phyloP scores from a whole-genome alignment of 2,888 invertebrate genomes.

The Lepeophtheirus nordmannii region DNA sequence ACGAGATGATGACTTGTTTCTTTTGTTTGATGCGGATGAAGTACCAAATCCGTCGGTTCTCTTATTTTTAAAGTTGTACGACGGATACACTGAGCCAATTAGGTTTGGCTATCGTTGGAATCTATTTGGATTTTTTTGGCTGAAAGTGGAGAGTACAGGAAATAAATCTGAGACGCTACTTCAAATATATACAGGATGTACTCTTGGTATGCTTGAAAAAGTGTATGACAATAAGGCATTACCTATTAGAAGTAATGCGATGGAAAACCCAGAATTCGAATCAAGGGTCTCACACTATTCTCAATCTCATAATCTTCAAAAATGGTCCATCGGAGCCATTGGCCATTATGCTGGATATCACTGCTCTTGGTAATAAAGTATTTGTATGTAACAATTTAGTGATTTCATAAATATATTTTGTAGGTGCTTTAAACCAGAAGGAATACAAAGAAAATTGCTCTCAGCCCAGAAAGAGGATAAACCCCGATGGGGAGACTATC shows the following conservation, averaged over 20 bases:
- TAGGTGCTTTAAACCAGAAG: conserved; percentile 34
- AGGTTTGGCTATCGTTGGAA: conserved; percentile 47
- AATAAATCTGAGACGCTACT: background rate
- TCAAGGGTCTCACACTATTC: conserved; percentile 33
- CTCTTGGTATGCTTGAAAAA: conserved; percentile 27
- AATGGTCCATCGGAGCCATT: conserved; percentile 32
- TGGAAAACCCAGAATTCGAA: conserved; percentile 22
- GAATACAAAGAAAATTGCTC: conserved; percentile 41
- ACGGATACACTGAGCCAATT: conserved; percentile 46
- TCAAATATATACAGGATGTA: conserved; percentile 26
- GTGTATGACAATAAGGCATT: conserved; percentile 27
- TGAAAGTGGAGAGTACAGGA: background rate
- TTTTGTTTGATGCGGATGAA: conserved; percentile 42
- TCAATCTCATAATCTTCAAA: conserved; percentile 35
- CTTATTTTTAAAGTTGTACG: conserved; percentile 49
- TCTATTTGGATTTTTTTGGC: conserved; percentile 52
- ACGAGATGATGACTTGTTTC: conserved; percentile 34
- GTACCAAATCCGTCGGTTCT: conserved; percentile 47
- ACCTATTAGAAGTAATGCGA: conserved; percentile 29
- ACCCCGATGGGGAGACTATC: conserved; percentile 32
- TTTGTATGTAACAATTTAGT: too few species aligned
- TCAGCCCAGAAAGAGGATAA: conserved; percentile 32
- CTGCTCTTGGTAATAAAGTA: conserved; percentile 40
- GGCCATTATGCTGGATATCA: conserved; percentile 54
- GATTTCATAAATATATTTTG: background rate